Base-by-base conservation (phyloP, 2,113 vertebrate species). In the Capricornis sumatraensis region DNA sequence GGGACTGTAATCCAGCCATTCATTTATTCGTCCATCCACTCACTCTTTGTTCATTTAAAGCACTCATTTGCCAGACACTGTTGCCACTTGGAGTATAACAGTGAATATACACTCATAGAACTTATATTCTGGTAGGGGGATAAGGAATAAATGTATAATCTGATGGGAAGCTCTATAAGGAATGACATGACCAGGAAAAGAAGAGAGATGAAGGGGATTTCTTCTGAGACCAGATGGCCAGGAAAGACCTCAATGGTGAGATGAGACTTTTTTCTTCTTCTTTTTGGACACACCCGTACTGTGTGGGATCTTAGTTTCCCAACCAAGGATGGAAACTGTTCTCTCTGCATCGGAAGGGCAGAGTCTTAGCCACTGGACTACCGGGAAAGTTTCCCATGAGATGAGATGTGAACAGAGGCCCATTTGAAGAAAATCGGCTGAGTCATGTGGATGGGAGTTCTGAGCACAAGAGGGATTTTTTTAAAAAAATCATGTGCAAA, bases 361-460 rank as follows among this genome's bases (percentile, higher is more conserved):
- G 40, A 15, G 71, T 43, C 71, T 76, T 76, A 15, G 23, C 23
- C 71, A 4, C 40, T 43, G 71, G 23, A 27, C 40, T 76, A 76
- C 36, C 1, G 0, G 23, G 40, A 43, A 43, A 4, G 23, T 76
- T 43, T 76, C 71, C 71, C 2, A 0, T 13, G 19, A 83, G 33
- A 50, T 19, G 36, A 79, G 43, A 60, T 36, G 21, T 53, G n/a
- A 84, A 30, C 21, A 79, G n/a, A 57, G 52, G 83, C 13, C 14
- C 9, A 3, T 36, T 23, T 28, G 58, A 83, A 89, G 62, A 50
- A 71, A 89, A 67, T 5, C 5, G 40, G 21, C 10, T 14, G 30
- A 87, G 8, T 11, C 28, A 47, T 4, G 15, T 2, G 17, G 43
- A n/a, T 21, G 12, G 36, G 28, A 43, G 15, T 58, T 58, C 88